These are phyloP conservation scores for Gortyna flavago DNA, from an alignment of 2,888 invertebrate species.

Conservation along the genomic window DNA sequence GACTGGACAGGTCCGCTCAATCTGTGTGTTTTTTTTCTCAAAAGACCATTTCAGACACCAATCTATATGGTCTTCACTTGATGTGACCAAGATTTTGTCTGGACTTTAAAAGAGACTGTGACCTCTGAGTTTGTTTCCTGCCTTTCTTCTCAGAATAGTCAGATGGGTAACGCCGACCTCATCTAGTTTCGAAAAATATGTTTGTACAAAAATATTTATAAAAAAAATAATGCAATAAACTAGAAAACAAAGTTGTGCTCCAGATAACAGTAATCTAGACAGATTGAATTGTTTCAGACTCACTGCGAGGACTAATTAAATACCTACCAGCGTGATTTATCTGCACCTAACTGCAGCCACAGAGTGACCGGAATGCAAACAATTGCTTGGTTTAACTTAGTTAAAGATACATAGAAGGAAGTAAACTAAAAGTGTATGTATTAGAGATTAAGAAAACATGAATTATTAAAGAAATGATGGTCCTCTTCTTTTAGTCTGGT, in stretches of 20 bases:
- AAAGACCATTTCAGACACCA: too few relatives aligned
- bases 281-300: slow-evolving; percentile 22
- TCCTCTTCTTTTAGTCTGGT: neutral
- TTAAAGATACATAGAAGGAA: neutral
- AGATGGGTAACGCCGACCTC: too few relatives aligned
- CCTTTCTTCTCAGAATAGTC: too few relatives aligned
- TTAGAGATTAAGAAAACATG: neutral
- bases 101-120: too few relatives aligned
- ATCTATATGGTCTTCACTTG: too few relatives aligned
- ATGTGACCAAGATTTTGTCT: too few relatives aligned
- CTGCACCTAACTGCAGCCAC: slow-evolving; percentile 25
- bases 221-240: too few relatives aligned
- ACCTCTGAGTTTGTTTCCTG: too few relatives aligned
- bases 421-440: neutral
- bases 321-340: slow-evolving; percentile 43
- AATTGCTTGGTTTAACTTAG: slow-evolving; percentile 13
- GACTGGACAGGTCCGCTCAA: too few relatives aligned
- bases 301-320: slow-evolving; percentile 41
- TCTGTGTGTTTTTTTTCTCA: too few relatives aligned
- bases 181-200: too few relatives aligned
- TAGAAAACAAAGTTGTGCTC: slow-evolving; percentile 18
- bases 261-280: slow-evolving; percentile 33
- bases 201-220: too few relatives aligned
- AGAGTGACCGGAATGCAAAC: slow-evolving; percentile 31
- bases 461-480: neutral